Percentiles rank a stretch among this genome's conserved stretches.
These are phyloP conservation scores for Myotis yumanensis DNA, from an alignment of 2,113 vertebrate genomes.

Conservation along the genomic window DNA sequence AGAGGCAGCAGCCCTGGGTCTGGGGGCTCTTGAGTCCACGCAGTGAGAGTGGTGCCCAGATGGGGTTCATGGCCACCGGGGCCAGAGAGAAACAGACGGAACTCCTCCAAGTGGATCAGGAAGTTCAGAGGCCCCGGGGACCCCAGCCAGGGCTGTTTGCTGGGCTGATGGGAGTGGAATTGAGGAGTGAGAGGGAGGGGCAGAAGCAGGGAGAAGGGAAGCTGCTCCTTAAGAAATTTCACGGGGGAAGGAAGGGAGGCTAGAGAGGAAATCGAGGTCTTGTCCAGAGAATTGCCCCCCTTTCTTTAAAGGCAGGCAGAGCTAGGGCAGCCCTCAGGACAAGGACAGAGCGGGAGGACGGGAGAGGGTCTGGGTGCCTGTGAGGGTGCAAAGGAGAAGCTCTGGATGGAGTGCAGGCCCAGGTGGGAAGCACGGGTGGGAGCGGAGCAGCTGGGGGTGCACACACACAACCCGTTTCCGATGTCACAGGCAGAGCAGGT, in stretches of 20 bases:
- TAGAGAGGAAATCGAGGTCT: not conserved
- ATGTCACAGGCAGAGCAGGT: not conserved
- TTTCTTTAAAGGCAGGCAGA: not conserved
- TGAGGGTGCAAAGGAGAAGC: too few relatives aligned
- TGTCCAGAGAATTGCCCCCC: not conserved
- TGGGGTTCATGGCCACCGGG: not conserved
- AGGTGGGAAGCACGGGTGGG: not conserved
- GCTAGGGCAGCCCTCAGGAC: not conserved
- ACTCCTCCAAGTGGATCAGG: not conserved
- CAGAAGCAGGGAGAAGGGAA: not conserved
- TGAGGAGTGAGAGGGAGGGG: not conserved
- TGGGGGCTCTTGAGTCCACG: not conserved
- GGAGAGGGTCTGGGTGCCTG: too few relatives aligned
- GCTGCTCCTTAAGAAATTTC: not conserved
- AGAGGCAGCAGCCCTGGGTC: not conserved
- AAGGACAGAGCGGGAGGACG: not conserved
- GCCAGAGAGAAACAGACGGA: not conserved
- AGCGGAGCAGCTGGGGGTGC: rapidly evolving
- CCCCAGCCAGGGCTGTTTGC: not conserved
- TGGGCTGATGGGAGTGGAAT: not conserved
- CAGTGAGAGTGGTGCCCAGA: not conserved
- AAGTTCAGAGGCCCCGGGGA: not conserved
- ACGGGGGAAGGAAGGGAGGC: not conserved
- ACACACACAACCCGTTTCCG: too few relatives aligned
- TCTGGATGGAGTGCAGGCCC: not conserved